A percentile compares a stretch with the other conserved stretches of the same genome.
phyloP scores from a whole-genome alignment of 2,113 vertebrate genomes.

The Xiphophorus couchianus region DNA sequence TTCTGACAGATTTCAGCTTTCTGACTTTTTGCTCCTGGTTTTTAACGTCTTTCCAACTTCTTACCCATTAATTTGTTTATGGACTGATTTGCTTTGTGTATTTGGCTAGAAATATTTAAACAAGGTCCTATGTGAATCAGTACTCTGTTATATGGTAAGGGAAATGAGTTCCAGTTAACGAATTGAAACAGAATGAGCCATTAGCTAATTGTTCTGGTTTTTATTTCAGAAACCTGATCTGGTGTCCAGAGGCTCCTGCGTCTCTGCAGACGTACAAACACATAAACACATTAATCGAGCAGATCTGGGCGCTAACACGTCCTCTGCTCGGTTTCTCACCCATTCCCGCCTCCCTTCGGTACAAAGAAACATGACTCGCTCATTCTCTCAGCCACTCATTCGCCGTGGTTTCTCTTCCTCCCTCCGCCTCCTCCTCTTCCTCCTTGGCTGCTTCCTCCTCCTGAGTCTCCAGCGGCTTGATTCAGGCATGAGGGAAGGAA shows the following conservation, averaged over 20 bases:
- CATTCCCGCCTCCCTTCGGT: conserved; percentile 70
- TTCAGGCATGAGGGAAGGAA: conserved; percentile 52
- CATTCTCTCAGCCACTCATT: conserved; percentile 85
- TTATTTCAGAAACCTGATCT: too few species aligned
- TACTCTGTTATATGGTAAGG: too few species aligned
- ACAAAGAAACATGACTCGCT: conserved; percentile 75
- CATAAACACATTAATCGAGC: conserved; percentile 37
- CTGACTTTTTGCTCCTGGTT: too few species aligned
- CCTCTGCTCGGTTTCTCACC: conserved; percentile 76
- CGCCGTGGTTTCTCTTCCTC: conserved; percentile 78
- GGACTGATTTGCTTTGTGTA: too few species aligned
- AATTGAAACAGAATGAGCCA: too few species aligned
- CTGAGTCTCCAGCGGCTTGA: conserved; percentile 78
- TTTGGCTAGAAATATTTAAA: too few species aligned
- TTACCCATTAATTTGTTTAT: too few species aligned
- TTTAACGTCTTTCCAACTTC: too few species aligned
- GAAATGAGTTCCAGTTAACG: too few species aligned
- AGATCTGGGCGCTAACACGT: conserved; percentile 59
- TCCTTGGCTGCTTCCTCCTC: conserved; percentile 70
- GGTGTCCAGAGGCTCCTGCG: conserved; percentile 46
- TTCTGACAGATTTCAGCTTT: too few species aligned
- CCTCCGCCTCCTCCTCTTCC: conserved; percentile 75
- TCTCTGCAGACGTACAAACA: conserved; percentile 15
- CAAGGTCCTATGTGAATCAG: too few species aligned
- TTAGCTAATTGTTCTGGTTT: too few species aligned